Base-by-base conservation (phyloP, 2,113 vertebrate species). In the Globicephala melas region DNA sequence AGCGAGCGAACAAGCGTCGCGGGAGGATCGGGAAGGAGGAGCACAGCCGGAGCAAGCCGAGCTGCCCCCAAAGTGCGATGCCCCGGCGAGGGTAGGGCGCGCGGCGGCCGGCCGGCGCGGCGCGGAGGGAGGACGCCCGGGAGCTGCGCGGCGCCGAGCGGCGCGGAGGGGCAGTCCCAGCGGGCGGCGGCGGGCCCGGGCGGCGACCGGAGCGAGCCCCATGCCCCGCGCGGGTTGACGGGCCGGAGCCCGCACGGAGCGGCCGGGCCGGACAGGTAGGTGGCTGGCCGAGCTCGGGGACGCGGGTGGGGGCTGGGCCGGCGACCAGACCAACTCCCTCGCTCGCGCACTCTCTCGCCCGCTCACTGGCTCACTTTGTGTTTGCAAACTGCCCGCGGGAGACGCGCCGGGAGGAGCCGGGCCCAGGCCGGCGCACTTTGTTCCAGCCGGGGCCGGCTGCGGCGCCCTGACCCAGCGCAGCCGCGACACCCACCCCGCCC, bases 301-400 rank as follows among this genome's bases (percentile, higher is more conserved):
- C 92, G 89, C 63, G 97, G 89, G 96, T 91, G 96, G 97, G 98
- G 97, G 97, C 95, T 95, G 96, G 97, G 96, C 98, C 47, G 89
- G 41, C 93, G 86, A 38, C 67, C 74, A 79, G 89, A 89, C 77
- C 97, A 96, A 97, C 97, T 97, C 97, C 94, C 82, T 26, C 1
- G 88, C 97, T 97, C 96, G 97, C 94, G 76, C 97, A 73, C 97
- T 89, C 96, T 73, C 91, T 85, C 53, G 89, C 90, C 84, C 74
- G 94, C 94, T 97, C 96, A 2, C 90, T 86, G 97, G 96, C 95
- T 95, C 95, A 98, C 98, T 98, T 98, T 97, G 98, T 97, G 98
- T 98, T 97, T 97, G 97, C 97, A 97, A 98, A 98, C 97, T 97
- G 97, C 97, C 97, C 95, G 97, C 97, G 87, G 89, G 95, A 97